These are phyloP conservation scores for Ptychochromis oligacanthus DNA, from an alignment of 2,113 vertebrate species.

Conservation along the genomic window DNA sequence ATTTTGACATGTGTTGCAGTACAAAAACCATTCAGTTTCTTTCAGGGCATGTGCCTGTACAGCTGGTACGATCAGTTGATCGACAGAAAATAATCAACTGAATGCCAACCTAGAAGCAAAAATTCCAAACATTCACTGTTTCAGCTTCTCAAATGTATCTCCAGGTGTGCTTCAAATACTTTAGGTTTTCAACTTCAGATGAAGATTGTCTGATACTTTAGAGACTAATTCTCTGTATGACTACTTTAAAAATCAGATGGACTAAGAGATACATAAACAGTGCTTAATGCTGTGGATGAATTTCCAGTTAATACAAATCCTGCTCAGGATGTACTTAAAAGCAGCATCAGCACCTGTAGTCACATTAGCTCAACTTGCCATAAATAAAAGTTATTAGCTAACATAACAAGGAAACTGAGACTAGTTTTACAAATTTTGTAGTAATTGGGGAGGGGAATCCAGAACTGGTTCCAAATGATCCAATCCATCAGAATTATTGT, in stretches of 20 bases:
- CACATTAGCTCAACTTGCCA: not conserved
- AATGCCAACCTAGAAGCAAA: not conserved
- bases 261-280: not conserved
- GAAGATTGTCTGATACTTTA: no score
- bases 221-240: no score
- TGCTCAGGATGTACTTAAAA: not conserved
- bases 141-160: not conserved
- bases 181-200: no score
- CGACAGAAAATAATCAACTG: not conserved
- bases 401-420: not conserved
- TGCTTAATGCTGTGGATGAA: not conserved
- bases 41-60: not conserved
- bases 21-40: no score
- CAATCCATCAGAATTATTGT: not conserved
- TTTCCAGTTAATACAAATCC: not conserved
- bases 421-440: not conserved
- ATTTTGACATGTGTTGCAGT: not conserved
- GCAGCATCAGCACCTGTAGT: not conserved
- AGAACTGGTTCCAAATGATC: not conserved
- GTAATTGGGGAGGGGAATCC: not conserved
- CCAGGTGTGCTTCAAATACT: no score
- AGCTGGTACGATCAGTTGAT: not conserved
- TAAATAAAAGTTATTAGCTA: not conserved
- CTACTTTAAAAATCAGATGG: not conserved
- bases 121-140: no score